Conservation (phyloP, 2,888 invertebrate species). For the Melanotus villosus region DNA sequence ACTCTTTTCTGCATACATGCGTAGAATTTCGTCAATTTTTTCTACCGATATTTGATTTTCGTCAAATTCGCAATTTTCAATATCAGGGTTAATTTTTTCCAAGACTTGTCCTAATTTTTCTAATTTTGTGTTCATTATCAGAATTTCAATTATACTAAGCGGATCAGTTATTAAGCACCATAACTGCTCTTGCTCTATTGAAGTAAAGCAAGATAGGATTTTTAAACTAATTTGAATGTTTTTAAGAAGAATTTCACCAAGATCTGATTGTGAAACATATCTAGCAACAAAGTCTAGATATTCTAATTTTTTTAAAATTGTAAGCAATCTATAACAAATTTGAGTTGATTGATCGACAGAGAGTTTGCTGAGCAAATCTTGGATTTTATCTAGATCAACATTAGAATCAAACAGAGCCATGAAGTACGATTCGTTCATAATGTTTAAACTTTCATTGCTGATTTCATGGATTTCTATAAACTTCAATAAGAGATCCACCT, state of each 20-base stretch:
- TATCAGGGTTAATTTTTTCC: slow-evolving; percentile 70
- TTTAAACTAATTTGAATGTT: slow-evolving; percentile 79
- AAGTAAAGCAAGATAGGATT: slow-evolving; percentile 76
- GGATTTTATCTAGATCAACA: slow-evolving; percentile 67
- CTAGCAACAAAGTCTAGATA: slow-evolving; percentile 77
- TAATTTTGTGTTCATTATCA: slow-evolving; percentile 88
- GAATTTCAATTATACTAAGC: slow-evolving; percentile 84
- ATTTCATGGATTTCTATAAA: slow-evolving; percentile 79
- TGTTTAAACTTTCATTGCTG: slow-evolving; percentile 70
- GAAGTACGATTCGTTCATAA: slow-evolving; percentile 71
- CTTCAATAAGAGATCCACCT: slow-evolving; percentile 78
- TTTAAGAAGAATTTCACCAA: slow-evolving; percentile 70
- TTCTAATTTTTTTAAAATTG: slow-evolving; percentile 74
- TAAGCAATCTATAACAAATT: slow-evolving; percentile 76
- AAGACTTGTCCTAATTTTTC: slow-evolving; percentile 77
- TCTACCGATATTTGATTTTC: slow-evolving; percentile 74
- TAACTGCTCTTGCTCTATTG: slow-evolving; percentile 72
- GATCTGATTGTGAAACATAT: slow-evolving; percentile 71
- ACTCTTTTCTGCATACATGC: slow-evolving; percentile 85
- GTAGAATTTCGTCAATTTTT: slow-evolving; percentile 78
- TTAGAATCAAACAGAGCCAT: slow-evolving; percentile 73
- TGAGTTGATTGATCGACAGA: slow-evolving; percentile 73
- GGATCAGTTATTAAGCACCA: slow-evolving; percentile 80
- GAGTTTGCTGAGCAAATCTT: slow-evolving; percentile 74
- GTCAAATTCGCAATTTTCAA: slow-evolving; percentile 70